A percentile compares a stretch with the other conserved stretches of the same genome.
These are phyloP conservation scores for Drosophila fuyamai DNA, from an alignment of 1,140 invertebrate species.

Conservation along the genomic window DNA sequence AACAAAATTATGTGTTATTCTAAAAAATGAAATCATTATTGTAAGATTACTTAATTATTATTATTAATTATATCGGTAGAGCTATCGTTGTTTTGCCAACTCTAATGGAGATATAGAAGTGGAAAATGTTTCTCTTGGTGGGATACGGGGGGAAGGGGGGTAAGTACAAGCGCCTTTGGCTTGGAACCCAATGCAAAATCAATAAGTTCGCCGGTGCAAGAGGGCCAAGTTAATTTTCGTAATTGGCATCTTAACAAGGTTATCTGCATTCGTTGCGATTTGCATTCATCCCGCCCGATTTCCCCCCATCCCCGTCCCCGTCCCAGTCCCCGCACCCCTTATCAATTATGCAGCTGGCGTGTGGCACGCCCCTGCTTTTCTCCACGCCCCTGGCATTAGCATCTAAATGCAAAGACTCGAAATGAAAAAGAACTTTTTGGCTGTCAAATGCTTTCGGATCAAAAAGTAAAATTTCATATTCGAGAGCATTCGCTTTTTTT, in stretches of 20 bases:
- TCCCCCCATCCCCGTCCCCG: too few species aligned
- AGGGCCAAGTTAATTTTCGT: constrained; percentile 79
- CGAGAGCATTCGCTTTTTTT: constrained; percentile 52
- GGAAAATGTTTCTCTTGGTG: background rate
- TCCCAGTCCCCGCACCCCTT: constrained; percentile 21
- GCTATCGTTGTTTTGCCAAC: background rate
- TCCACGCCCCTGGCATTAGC: constrained; percentile 49
- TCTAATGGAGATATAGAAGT: background rate
- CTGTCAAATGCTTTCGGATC: constrained; percentile 79
- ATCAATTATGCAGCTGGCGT: constrained; percentile 79
- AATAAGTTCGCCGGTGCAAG: constrained; percentile 63
- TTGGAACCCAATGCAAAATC: constrained; percentile 74
- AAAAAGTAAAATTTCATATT: constrained; percentile 78
- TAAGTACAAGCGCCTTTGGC: constrained; percentile 26
- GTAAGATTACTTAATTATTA: too few species aligned
- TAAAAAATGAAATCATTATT: too few species aligned
- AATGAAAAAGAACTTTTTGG: constrained; percentile 56
- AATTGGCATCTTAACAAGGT: constrained; percentile 82
- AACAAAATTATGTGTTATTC: too few species aligned
- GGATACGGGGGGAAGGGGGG: background rate
- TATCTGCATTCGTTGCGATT: constrained; percentile 77
- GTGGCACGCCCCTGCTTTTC: constrained; percentile 36
- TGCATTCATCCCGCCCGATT: constrained; percentile 28
- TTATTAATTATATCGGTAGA: background rate
- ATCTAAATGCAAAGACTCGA: constrained; percentile 69